phyloP scores from a whole-genome alignment of 1,140 invertebrate genomes.

The Sminthurides bifidus region DNA sequence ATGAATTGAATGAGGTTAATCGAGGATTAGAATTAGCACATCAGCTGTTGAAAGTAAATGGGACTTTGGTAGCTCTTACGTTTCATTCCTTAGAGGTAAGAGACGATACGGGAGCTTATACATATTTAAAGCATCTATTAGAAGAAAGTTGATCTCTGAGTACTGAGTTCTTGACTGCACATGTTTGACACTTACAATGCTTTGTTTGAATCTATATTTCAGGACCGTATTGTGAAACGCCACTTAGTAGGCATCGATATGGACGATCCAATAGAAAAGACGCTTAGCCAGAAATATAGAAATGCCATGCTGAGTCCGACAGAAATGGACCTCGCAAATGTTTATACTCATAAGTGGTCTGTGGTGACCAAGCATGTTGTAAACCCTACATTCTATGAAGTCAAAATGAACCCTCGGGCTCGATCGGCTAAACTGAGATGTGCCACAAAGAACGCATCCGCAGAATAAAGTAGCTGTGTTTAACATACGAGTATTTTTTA shows the following conservation, averaged over 20 bases:
- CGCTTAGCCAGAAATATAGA: conserved; percentile 33
- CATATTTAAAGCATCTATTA: too few species aligned
- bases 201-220: not conserved
- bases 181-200: too few species aligned
- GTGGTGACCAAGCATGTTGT: conserved; percentile 70
- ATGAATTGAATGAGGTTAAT: conserved; percentile 92
- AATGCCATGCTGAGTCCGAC: conserved; percentile 30
- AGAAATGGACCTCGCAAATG: conserved; percentile 43
- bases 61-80: conserved; percentile 64
- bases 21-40: conserved; percentile 69
- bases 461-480: too few species aligned
- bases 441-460: conserved; percentile 41
- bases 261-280: conserved; percentile 38
- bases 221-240: conserved; percentile 89
- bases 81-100: conserved; percentile 69
- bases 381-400: conserved; percentile 56
- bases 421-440: conserved; percentile 78
- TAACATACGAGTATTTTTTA: too few species aligned
- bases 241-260: conserved; percentile 67
- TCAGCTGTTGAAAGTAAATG: conserved; percentile 61
- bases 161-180: too few species aligned
- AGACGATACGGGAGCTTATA: too few species aligned
- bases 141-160: not conserved
- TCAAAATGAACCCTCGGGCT: conserved; percentile 64
- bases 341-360: conserved; percentile 57